Base-by-base conservation (phyloP, 2,888 invertebrate genomes). In the Ormyrus rosae region DNA sequence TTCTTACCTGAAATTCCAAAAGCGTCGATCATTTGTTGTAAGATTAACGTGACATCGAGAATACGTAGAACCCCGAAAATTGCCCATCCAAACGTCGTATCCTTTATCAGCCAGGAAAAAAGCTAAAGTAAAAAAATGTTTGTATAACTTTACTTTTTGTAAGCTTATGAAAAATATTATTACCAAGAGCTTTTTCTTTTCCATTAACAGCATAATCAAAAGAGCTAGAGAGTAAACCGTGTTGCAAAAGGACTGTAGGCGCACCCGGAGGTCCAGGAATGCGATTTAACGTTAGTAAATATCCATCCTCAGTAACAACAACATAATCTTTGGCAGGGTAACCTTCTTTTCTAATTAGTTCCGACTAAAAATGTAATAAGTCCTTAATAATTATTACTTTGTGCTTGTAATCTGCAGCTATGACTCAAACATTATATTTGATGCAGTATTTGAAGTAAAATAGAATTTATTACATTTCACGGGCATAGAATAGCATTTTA, bases 221-320 rank as follows among this genome's bases (percentile, higher is more conserved):
- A 0, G 96, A 96, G 85, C 95, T 95, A 7, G 94, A 94, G 0
- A 96, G 90, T 5, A 98, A 90, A 0, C 98, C 98, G 87, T 97
- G 97, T 86, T 96, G 96, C 56, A 97, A 89, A 82, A 96, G 92
- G 74, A 94, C 94, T 11, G 68, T 94, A 93, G 96, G 86, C 89
- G 92, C 86, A 81, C 91, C 91, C 11, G 6, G 6, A 5, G 48
- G 0, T 84, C 92, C 92, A 0, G 96, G 96, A 86, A 98, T 97
- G 82, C 97, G 93, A 86, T 97, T 97, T 65, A 98, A 83, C 3
- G 94, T 94, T 65, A 98, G 91, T 64, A 97, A 92, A 89, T 96
- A 98, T 2, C 97, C 97, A 89, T 98, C 98, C 53, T 94, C 92
- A 0, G 98, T 97, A 71, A 93, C 90, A 0, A 96, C 92, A 0